Evolutionary conservation across 2,888 invertebrate genomes (phyloP).

Genomic region (Harmothoe impar): DNA sequence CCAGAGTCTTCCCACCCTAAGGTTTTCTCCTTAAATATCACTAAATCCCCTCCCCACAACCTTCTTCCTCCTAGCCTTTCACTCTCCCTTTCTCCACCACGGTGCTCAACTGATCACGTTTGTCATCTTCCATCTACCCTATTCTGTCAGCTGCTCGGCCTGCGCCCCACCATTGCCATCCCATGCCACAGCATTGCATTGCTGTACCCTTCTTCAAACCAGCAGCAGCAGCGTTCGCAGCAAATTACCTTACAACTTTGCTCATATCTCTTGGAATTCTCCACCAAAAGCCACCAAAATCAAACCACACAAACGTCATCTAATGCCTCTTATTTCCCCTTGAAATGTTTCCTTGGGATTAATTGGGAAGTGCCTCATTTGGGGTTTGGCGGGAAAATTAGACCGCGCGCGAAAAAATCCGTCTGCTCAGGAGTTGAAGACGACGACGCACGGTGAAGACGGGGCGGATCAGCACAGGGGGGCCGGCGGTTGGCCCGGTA

Average conservation of each 20-base stretch:
- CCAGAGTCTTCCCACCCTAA: not conserved
- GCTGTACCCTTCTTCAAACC: not conserved
- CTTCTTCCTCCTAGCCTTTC: not conserved
- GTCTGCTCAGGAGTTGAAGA: not conserved
- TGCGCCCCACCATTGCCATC: not conserved
- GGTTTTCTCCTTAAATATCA: not conserved
- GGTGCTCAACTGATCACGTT: conserved; percentile 10
- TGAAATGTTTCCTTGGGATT: not conserved
- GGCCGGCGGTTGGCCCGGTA: not conserved
- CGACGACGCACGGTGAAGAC: not conserved
- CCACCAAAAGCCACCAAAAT: not conserved
- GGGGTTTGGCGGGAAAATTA: conserved; percentile 11
- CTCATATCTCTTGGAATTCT: not conserved
- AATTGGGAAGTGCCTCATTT: not conserved
- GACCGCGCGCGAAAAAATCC: not conserved
- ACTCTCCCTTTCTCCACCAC: not conserved
- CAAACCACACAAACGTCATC: not conserved
- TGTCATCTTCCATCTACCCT: conserved; percentile 27
- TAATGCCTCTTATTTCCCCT: not conserved
- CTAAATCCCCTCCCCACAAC: not conserved
- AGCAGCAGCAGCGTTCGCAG: not conserved
- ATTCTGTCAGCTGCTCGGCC: not conserved
- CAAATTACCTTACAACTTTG: conserved; percentile 22
- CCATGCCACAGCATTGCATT: not conserved
- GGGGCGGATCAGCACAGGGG: not conserved